These are phyloP conservation scores for Dicaeum eximium DNA, from an alignment of 2,113 vertebrate species.

Conservation along the genomic window DNA sequence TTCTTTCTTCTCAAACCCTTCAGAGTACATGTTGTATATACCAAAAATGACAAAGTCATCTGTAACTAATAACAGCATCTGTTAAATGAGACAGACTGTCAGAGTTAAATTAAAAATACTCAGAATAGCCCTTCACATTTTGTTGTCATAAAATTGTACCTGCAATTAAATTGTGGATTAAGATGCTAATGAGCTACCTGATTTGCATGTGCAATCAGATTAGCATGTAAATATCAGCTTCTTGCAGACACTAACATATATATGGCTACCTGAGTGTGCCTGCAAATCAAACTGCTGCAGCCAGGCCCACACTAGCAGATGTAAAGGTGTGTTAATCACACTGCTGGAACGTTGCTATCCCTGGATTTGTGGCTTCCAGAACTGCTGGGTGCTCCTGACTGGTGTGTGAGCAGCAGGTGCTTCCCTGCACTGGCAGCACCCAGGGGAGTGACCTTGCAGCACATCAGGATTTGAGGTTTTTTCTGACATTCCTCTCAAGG, in stretches of 20 bases:
- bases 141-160: slow-evolving; percentile 60
- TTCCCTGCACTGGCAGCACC: neutral
- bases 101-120: slow-evolving; percentile 53
- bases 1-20: neutral
- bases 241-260: slow-evolving; percentile 41
- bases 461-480: neutral
- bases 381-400: neutral
- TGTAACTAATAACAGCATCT: slow-evolving; percentile 55
- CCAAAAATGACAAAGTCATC: slow-evolving; percentile 39
- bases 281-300: slow-evolving; percentile 33
- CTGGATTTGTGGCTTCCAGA: neutral
- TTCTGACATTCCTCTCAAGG: neutral
- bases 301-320: neutral
- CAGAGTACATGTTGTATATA: neutral
- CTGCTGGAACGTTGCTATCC: neutral
- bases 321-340: slow-evolving; percentile 37
- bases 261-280: slow-evolving; percentile 48
- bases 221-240: slow-evolving; percentile 60
- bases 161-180: slow-evolving; percentile 67
- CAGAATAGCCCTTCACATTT: slow-evolving; percentile 58
- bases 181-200: slow-evolving; percentile 64
- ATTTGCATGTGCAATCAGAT: slow-evolving; percentile 65
- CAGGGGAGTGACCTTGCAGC: neutral
- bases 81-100: slow-evolving; percentile 46
- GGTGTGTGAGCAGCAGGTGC: neutral